Conservation (phyloP, 2,113 vertebrate species). For the Odobenus rosmarus region DNA sequence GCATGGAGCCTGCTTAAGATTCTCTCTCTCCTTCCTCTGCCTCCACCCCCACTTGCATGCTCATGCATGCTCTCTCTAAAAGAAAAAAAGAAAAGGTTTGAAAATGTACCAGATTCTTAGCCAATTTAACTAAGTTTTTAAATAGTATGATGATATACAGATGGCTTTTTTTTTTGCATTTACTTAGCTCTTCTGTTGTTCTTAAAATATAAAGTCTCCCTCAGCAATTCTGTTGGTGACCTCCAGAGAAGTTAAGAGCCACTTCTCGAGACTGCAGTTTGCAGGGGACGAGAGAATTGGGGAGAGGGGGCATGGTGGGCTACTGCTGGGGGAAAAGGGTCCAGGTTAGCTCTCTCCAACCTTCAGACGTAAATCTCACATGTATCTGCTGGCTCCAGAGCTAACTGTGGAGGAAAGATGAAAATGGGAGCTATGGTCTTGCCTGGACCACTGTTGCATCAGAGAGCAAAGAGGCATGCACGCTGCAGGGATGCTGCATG, state of each 20-base stretch:
- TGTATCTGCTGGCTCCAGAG: not conserved
- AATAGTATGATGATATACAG: not conserved
- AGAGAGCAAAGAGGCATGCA: not conserved
- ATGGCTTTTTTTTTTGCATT: not conserved
- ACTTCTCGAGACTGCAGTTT: not conserved
- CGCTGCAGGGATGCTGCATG: not conserved
- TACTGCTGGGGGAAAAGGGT: not conserved
- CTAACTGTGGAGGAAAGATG: not conserved
- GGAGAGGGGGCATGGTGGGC: not conserved
- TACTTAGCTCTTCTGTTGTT: constrained; percentile 6
- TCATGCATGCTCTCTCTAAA: not conserved
- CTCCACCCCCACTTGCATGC: not conserved
- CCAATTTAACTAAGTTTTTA: not conserved
- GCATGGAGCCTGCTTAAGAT: not conserved
- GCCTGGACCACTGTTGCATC: not conserved
- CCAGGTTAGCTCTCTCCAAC: not conserved
- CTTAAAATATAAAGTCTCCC: not conserved
- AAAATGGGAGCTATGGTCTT: not conserved
- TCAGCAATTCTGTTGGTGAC: not conserved
- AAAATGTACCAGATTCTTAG: not conserved
- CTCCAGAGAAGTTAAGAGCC: not conserved
- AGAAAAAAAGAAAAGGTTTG: not conserved
- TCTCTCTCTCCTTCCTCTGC: not conserved
- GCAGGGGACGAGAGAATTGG: not conserved
- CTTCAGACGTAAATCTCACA: not conserved